Base-by-base conservation (phyloP, 2,888 invertebrate species). In the Stenotaenia linearis region DNA sequence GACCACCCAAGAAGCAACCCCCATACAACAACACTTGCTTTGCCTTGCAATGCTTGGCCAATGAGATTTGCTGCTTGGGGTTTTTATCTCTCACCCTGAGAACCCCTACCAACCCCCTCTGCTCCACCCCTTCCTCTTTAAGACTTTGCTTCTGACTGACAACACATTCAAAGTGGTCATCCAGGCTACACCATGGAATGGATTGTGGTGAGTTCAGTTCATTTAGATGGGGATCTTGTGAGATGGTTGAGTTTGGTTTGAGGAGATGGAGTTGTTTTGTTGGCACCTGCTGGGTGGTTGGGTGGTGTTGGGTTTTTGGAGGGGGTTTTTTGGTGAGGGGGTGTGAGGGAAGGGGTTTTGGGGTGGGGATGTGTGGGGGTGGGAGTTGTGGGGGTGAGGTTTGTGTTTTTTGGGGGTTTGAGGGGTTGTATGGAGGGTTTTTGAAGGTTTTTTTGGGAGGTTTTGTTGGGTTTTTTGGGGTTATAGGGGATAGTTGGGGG, bases 151-250 rank as follows among this genome's bases (percentile, higher is more conserved):
- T 61, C 61, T 61, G 61, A 61, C 61, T 61, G 61, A 61, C 61
- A 61, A 61, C 61, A 61, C 61, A 61, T 61, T 61, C 61, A 61
- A 61, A 61, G 61, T 61, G 61, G 61, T 61, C 61, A 61, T 61
- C 61, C 61, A 61, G 25, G 25, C 61, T 25, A 61, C 61, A 61
- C 61, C 61, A 61, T 61, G 61, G 61, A 61, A 61, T 61, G 61
- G 61, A 61, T 61, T 61, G 61, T 61, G 61, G 61, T 61, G 25
- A 61, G 61, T 61, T 61, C 61, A 61, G 12, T 61, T 61, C 61
- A 61, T 61, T 61, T 61, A 61, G 61, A 61, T 61, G 25, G 15
- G 15, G 25, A 61, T 61, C 56, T 56, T 61, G 23, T 7, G 23
- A 61, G n/a, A 45, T 45, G n/a, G 45, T 9, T n/a, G 7, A 45